Evolutionary conservation across 2,888 invertebrate genomes (phyloP).

Genomic region (Chrysotoxum bicinctum): DNA sequence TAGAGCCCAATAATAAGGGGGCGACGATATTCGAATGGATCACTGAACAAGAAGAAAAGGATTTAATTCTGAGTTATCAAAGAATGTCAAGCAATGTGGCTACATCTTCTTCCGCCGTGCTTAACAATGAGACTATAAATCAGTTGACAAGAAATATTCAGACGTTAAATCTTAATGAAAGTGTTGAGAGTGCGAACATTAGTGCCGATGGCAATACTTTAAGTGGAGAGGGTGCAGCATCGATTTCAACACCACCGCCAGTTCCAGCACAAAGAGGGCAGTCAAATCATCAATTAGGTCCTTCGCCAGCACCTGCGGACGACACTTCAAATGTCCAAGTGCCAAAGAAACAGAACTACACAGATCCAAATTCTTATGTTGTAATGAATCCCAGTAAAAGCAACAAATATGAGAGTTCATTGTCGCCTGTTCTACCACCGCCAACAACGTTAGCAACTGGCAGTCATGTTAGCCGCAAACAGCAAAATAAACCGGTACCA

Average conservation of each 20-base stretch:
- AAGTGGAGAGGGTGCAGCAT: slow-evolving; percentile 48
- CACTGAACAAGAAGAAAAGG: slow-evolving; percentile 82
- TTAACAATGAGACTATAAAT: slow-evolving; percentile 50
- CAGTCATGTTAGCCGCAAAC: slow-evolving; percentile 74
- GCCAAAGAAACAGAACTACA: slow-evolving; percentile 72
- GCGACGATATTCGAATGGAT: slow-evolving; percentile 88
- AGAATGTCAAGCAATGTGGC: slow-evolving; percentile 50
- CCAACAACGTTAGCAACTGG: slow-evolving; percentile 30
- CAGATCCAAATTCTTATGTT: slow-evolving; percentile 73
- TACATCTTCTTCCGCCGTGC: slow-evolving; percentile 42
- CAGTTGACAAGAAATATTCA: slow-evolving; percentile 73
- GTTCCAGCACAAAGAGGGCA: slow-evolving; percentile 45
- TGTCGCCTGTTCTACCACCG: slow-evolving; percentile 39
- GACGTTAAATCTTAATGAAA: slow-evolving; percentile 71
- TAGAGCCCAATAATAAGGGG: slow-evolving; percentile 86
- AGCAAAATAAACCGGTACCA: slow-evolving; percentile 76
- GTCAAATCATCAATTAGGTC: slow-evolving; percentile 41
- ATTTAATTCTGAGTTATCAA: slow-evolving; percentile 79
- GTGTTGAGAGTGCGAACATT: slow-evolving; percentile 50
- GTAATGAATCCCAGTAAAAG: slow-evolving; percentile 74
- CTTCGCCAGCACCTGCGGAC: slow-evolving; percentile 53
- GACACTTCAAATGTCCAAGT: slow-evolving; percentile 65
- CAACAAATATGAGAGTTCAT: slow-evolving; percentile 47
- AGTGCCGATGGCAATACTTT: slow-evolving; percentile 61
- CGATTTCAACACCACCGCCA: slow-evolving; percentile 59